These are phyloP conservation scores for Schizothorax lantsangensis DNA, from an alignment of 2,797 vertebrate genomes.

Conservation along the genomic window DNA sequence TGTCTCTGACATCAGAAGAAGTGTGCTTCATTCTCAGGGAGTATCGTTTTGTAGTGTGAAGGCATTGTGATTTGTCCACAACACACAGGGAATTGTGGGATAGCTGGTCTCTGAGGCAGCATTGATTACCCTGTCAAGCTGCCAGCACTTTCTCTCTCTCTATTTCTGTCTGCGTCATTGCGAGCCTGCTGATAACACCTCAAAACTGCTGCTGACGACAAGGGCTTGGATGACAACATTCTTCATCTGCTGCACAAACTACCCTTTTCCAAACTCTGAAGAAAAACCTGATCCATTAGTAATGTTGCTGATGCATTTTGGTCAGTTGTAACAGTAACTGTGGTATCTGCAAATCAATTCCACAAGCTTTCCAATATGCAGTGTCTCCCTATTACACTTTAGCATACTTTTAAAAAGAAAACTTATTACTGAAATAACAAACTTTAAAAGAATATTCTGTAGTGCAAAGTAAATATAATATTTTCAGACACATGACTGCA, in stretches of 20 bases:
- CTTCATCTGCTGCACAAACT: constrained; percentile 25
- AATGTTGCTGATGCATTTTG: constrained; percentile 20
- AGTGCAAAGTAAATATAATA: background rate
- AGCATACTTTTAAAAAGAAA: background rate
- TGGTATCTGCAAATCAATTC: background rate
- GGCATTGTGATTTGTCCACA: background rate
- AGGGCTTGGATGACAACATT: constrained; percentile 10
- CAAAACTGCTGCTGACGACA: constrained; percentile 23
- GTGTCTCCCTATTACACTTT: background rate
- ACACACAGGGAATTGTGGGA: constrained; percentile 1
- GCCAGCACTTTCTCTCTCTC: constrained; percentile 16
- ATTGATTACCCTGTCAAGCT: constrained; percentile 49
- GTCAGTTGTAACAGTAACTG: background rate
- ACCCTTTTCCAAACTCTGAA: background rate
- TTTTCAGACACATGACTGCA: too few species aligned
- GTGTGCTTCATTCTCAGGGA: background rate
- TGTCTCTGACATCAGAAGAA: background rate
- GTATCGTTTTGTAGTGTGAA: constrained; percentile 1
- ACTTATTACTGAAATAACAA: background rate
- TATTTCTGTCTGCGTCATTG: constrained; percentile 12
- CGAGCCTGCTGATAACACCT: background rate
- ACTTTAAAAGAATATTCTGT: background rate
- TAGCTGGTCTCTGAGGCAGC: constrained; percentile 21
- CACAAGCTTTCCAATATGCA: background rate
- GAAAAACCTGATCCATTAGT: background rate